A percentile compares a stretch with the other conserved stretches of the same genome.
phyloP scores from a whole-genome alignment of 2,797 vertebrate genomes.

The Microcaecilia unicolor region DNA sequence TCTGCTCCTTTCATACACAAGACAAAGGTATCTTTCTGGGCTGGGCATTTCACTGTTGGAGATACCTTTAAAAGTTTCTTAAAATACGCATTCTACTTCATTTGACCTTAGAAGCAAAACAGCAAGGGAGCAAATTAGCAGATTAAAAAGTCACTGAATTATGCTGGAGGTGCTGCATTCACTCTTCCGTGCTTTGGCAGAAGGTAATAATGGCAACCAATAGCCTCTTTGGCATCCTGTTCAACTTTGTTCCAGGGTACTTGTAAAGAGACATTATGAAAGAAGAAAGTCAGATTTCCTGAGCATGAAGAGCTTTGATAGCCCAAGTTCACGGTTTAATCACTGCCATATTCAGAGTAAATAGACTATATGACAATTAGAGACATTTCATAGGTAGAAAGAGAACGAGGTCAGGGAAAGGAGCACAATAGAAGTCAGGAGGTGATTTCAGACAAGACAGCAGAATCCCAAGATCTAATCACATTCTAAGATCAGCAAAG shows the following conservation, averaged over 20 bases:
- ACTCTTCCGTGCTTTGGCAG: conserved; percentile 27
- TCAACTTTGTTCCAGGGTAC: conserved; percentile 42
- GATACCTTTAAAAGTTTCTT: no score
- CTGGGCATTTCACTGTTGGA: no score
- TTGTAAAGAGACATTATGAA: conserved; percentile 18
- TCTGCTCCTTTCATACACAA: no score
- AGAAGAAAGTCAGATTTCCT: conserved; percentile 17
- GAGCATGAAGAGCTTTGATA: conserved; percentile 1
- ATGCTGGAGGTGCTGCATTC: conserved; percentile 10
- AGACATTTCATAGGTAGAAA: conserved; percentile 30
- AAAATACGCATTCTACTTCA: background rate
- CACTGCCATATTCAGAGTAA: conserved; percentile 15
- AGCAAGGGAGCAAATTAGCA: conserved; percentile 2
- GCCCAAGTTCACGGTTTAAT: conserved; percentile 7
- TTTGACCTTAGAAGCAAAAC: background rate
- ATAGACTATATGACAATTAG: conserved; percentile 27
- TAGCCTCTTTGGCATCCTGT: conserved; percentile 45
- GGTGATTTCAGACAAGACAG: conserved; percentile 62
- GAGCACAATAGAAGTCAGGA: conserved; percentile 29
- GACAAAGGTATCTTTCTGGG: no score
- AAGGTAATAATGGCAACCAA: conserved; percentile 24
- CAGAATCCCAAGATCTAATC: conserved; percentile 69
- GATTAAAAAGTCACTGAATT: background rate
- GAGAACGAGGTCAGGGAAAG: conserved; percentile 15
- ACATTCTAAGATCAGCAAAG: conserved; percentile 69